Evolutionary conservation across 2,797 vertebrate genomes (phyloP), one percentile per base, ranked within the genome.

Genomic region (Pangasius larnaudii): DNA sequence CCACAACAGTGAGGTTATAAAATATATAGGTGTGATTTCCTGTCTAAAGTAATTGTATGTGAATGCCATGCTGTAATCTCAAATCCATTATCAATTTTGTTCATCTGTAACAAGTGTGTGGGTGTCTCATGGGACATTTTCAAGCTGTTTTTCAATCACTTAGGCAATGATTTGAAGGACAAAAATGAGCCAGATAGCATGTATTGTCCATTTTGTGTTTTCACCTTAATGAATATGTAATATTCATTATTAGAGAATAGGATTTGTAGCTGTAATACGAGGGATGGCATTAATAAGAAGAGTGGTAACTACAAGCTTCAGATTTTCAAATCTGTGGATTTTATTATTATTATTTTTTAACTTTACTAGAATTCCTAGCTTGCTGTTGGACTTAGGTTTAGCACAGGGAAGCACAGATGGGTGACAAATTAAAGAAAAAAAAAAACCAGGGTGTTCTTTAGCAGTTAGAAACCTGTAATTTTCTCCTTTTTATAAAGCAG

Each of bases 81-180:
- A 84, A 51, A 51, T 33, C 42, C 46, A 69, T 49, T 19, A 67
- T 51, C 39, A 65, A n/a, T 49, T 65, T 83, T 82, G 79, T n/a
- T 63, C 5, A 82, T 63, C 39, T 65, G 24, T 46, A 65, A 63
- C 59, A n/a, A 42, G 27, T 42, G 58, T 61, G 33, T 27, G 36
- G 36, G 36, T 1, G 56, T 79, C 22, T n/a, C 36, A 39, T 71
- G 69, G 18, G 33, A 33, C 71, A 36, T 69, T 72, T 67, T 11
- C 69, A 39, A 42, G 36, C 19, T 42, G 19, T 49, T 7, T 79
- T 82, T 39, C 58, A 63, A 63, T 80, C 78, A 39, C 53, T 24
- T 36, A 33, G n/a, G 30, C 30, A 80, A 39, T 6, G 2, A 14
- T 1, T 3, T 78, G 27, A 51, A 77, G n/a, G 49, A 10, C 75